Evolutionary conservation across 2,797 vertebrate species (phyloP).

Genomic region (Poeciliopsis gracilis): DNA sequence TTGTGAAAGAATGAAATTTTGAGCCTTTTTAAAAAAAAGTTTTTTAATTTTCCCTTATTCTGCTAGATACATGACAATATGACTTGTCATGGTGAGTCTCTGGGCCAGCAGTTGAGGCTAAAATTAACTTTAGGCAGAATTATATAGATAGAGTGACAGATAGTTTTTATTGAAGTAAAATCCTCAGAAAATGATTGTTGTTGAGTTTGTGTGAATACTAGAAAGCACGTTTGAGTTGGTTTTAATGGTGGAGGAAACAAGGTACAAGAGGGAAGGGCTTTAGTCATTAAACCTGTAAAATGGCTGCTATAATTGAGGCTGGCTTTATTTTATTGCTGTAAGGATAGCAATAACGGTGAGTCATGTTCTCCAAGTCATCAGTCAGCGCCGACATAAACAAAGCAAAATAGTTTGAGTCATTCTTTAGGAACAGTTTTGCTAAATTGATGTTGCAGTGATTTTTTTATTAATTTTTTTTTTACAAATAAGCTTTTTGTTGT

Average conservation of each 20-base stretch:
- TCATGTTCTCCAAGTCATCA: constrained; percentile 21
- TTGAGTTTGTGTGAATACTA: neutral
- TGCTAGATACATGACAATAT: neutral
- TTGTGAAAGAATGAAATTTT: neutral
- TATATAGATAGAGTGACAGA: neutral
- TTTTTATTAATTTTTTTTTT: neutral
- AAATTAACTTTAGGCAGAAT: neutral
- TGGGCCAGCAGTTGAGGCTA: neutral
- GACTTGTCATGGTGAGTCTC: neutral
- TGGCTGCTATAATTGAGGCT: constrained; percentile 21
- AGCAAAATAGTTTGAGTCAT: constrained; percentile 11
- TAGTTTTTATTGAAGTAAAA: neutral
- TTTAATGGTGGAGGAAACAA: neutral
- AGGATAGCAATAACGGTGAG: constrained; percentile 50
- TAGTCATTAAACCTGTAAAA: neutral
- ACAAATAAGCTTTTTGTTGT: neutral
- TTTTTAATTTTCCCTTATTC: neutral
- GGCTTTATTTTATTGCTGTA: constrained; percentile 35
- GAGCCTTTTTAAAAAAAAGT: neutral
- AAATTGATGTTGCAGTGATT: constrained; percentile 4
- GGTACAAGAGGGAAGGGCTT: neutral
- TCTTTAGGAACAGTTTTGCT: constrained; percentile 7
- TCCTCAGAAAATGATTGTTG: neutral
- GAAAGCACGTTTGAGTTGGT: neutral
- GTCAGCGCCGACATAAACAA: neutral